These are phyloP conservation scores for Poecilobothrus nobilitatus DNA, from an alignment of 2,888 invertebrate genomes.

Conservation along the genomic window DNA sequence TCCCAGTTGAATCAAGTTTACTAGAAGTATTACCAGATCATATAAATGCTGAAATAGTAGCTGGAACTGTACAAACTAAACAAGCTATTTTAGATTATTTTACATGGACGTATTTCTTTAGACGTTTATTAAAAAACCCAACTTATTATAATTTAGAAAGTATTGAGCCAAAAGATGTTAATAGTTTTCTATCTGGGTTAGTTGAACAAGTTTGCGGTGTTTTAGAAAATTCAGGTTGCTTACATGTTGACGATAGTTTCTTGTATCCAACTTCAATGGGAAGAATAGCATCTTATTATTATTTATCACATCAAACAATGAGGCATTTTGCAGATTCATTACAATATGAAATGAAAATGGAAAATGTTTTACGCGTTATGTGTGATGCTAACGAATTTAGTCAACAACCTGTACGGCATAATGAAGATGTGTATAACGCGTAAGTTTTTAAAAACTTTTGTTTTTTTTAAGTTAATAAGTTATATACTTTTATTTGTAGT, in stretches of 20 bases:
- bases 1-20: constrained; percentile 96
- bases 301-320: constrained; percentile 87
- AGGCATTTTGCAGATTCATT: constrained; percentile 68
- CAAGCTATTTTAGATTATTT: constrained; percentile 93
- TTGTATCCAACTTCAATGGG: constrained; percentile 67
- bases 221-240: constrained; percentile 68
- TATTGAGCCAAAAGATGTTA: constrained; percentile 58
- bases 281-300: constrained; percentile 92
- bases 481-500: constrained; percentile 44
- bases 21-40: constrained; percentile 89
- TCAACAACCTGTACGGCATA: constrained; percentile 93
- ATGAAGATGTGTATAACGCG: constrained; percentile 91
- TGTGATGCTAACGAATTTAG: constrained; percentile 83
- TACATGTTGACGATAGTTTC: constrained; percentile 55
- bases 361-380: constrained; percentile 68
- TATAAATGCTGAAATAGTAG: constrained; percentile 92
- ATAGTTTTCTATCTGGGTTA: constrained; percentile 67
- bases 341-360: constrained; percentile 53
- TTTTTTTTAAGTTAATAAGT: constrained; percentile 11
- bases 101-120: constrained; percentile 97
- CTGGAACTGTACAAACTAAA: constrained; percentile 87
- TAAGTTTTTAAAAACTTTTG: constrained; percentile 38
- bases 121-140: constrained; percentile 85
- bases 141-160: constrained; percentile 76
- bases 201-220: constrained; percentile 70